Percentiles rank a stretch among this genome's conserved stretches.
phyloP scores from a whole-genome alignment of 2,888 invertebrate genomes.

The Eupithecia insigniata region DNA sequence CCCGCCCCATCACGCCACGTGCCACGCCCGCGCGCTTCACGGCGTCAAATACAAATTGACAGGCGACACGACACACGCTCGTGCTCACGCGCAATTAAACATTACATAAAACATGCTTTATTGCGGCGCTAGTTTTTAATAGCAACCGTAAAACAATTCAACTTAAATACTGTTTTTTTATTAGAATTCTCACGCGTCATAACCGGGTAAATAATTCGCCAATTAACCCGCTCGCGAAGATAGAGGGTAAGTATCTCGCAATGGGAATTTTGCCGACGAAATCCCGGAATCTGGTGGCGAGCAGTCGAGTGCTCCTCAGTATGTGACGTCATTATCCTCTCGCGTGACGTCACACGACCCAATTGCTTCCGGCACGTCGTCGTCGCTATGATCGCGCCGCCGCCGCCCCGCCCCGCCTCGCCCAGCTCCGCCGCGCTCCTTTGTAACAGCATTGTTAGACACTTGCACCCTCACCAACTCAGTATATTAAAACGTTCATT shows the following conservation, averaged over 20 bases:
- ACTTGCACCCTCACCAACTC: neutral
- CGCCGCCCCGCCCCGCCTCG: neutral
- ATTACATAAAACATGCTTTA: conserved; percentile 32
- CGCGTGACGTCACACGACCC: conserved; percentile 32
- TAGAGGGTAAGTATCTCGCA: neutral
- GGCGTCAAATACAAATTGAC: conserved; percentile 41
- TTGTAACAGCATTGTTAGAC: conserved; percentile 1
- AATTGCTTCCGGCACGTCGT: conserved; percentile 16
- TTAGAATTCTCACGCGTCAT: neutral
- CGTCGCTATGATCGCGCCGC: neutral
- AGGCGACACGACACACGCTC: conserved; percentile 34
- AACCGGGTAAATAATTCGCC: neutral
- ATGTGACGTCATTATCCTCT: conserved; percentile 31
- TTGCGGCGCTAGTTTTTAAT: conserved; percentile 18
- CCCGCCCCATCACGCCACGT: conserved; percentile 23
- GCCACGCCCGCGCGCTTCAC: conserved; percentile 12
- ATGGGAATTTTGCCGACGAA: neutral
- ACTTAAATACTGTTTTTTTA: neutral
- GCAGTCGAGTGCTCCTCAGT: conserved; percentile 12
- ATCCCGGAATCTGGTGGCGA: neutral
- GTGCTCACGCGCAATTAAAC: conserved; percentile 31
- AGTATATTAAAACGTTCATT: neutral
- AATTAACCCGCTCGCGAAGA: neutral
- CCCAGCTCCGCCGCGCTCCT: neutral
- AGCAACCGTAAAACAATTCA: neutral